Conservation (phyloP, 2,797 vertebrate genomes). For the Tauraco hartlaubi region DNA sequence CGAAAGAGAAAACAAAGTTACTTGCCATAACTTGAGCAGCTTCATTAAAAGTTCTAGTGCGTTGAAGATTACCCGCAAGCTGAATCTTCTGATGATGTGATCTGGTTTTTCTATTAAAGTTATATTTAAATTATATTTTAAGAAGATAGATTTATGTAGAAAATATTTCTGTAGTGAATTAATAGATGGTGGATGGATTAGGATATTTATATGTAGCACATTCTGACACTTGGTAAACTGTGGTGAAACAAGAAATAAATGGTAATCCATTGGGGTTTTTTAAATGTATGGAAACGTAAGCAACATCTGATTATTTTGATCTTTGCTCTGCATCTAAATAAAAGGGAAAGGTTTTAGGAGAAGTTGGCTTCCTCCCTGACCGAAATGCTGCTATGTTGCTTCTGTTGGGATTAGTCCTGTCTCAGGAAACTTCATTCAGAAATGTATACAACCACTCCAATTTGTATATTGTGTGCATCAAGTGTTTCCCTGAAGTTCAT, state of each 20-base stretch:
- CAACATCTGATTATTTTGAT: background rate
- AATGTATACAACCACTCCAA: background rate
- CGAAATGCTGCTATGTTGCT: background rate
- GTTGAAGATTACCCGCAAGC: conserved; percentile 12
- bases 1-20: background rate
- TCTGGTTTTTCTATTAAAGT: background rate
- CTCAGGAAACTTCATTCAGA: background rate
- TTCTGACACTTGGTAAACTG: background rate
- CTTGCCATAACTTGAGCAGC: conserved; percentile 1
- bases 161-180: conserved; percentile 13
- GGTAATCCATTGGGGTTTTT: background rate
- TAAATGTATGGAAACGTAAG: background rate
- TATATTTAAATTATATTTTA: conserved; percentile 50
- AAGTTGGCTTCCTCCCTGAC: background rate
- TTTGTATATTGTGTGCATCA: background rate
- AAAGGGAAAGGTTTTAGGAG: background rate
- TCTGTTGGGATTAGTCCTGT: background rate
- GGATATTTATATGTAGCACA: conserved; percentile 8
- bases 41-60: background rate
- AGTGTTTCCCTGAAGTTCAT: background rate
- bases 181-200: conserved; percentile 7
- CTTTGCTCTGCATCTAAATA: background rate
- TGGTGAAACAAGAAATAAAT: background rate
- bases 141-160: conserved; percentile 29
- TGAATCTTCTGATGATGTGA: background rate